phyloP scores from a whole-genome alignment of 2,113 vertebrate species.

The Sus scrofa region T2T-Sscrofa CM000812.6:253646501-253647000 shows the following conservation, averaged over 20 bases:
- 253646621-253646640: not conserved
- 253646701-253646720: not conserved
- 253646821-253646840: not conserved
- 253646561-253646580: slow-evolving; percentile 33
- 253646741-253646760: not conserved
- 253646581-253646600: not conserved
- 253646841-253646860: slow-evolving; percentile 38
- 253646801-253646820: not conserved
- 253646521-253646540: not conserved
- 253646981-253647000: slow-evolving; percentile 29
- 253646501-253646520: not conserved
- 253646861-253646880: not conserved
- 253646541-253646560: not conserved
- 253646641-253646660: slow-evolving; percentile 17
- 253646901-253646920: slow-evolving; percentile 6
- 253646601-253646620: slow-evolving; percentile 67
- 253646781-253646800: slow-evolving; percentile 36
- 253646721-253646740: not conserved
- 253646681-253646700: not conserved
- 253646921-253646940: not conserved
- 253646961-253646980: not conserved
- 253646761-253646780: slow-evolving; percentile 53
- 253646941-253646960: slow-evolving; percentile 51
- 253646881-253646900: not conserved
- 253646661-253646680: slow-evolving; percentile 2